Evolutionary conservation across 2,113 vertebrate genomes (phyloP).

Genomic region (Cyphomyrus discorhynchus): DNA sequence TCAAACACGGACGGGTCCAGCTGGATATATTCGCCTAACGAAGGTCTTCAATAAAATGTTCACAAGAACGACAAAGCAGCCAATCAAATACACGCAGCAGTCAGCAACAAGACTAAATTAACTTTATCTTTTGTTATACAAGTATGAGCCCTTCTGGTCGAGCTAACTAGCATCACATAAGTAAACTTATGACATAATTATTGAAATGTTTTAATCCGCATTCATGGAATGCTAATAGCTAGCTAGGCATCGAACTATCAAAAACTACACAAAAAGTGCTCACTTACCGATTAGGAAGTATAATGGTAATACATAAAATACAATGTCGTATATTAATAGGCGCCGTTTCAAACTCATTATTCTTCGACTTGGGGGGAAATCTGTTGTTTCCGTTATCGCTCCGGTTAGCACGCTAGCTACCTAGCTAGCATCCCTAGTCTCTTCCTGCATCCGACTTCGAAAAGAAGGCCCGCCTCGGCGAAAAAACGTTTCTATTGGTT

Average conservation of each 20-base stretch:
- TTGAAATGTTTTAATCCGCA: background rate
- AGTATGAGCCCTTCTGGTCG: background rate
- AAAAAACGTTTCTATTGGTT: background rate
- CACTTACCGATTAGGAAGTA: background rate
- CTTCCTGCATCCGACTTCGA: slow-evolving; percentile 16
- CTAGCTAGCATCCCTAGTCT: background rate
- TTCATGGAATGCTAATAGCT: background rate
- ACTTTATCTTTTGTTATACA: background rate
- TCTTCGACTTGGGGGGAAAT: background rate
- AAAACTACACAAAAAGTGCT: background rate
- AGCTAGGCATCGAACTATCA: background rate
- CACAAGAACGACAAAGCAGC: background rate
- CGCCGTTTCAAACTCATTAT: background rate
- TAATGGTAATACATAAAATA: background rate
- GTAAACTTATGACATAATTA: background rate
- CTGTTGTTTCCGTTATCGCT: background rate
- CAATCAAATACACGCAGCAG: background rate
- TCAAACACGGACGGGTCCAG: background rate
- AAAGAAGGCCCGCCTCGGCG: background rate
- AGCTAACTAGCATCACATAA: background rate
- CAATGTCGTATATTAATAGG: background rate
- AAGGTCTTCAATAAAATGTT: background rate
- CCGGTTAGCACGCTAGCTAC: background rate
- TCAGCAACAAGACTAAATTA: background rate
- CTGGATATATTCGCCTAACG: background rate